A percentile compares a stretch with the other conserved stretches of the same genome.
Conservation (phyloP, 1,140 invertebrate species). For the Yoshiicerus persimilis region DNA sequence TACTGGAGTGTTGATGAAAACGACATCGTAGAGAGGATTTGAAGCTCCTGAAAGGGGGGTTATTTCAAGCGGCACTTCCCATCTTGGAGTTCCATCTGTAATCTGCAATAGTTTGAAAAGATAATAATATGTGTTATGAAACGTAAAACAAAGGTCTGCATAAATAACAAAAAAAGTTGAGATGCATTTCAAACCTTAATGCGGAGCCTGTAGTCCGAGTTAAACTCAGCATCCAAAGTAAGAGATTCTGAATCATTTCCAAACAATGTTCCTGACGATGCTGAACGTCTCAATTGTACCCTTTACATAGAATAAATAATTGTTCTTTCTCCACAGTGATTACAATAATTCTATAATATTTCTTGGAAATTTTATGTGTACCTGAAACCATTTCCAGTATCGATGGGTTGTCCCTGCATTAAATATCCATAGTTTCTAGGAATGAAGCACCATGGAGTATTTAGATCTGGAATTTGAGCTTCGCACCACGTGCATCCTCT, state of each 20-base stretch:
- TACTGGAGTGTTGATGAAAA: constrained; percentile 26
- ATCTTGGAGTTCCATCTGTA: constrained; percentile 38
- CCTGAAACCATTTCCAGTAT: constrained; percentile 35
- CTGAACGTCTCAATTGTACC: background rate
- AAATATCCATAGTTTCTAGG: constrained; percentile 62
- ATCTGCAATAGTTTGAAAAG: background rate
- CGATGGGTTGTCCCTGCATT: constrained; percentile 19
- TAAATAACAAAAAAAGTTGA: background rate
- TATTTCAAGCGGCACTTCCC: constrained; percentile 43
- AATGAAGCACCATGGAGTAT: constrained; percentile 70
- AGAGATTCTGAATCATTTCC: constrained; percentile 24
- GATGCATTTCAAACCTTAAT: constrained; percentile 40
- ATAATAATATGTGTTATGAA: background rate
- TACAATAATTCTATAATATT: background rate
- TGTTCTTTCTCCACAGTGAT: no score
- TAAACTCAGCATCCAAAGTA: constrained; percentile 27
- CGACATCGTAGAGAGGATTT: constrained; percentile 36
- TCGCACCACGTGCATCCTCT: constrained; percentile 72
- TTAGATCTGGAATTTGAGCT: constrained; percentile 36
- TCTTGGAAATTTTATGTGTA: background rate
- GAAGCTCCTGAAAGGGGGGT: constrained; percentile 6
- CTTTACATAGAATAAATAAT: background rate
- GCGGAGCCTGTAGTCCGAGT: constrained; percentile 44
- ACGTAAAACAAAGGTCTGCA: background rate
- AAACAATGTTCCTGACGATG: constrained; percentile 12